Conservation (phyloP, 2,113 vertebrate species). For the Gobius niger region DNA sequence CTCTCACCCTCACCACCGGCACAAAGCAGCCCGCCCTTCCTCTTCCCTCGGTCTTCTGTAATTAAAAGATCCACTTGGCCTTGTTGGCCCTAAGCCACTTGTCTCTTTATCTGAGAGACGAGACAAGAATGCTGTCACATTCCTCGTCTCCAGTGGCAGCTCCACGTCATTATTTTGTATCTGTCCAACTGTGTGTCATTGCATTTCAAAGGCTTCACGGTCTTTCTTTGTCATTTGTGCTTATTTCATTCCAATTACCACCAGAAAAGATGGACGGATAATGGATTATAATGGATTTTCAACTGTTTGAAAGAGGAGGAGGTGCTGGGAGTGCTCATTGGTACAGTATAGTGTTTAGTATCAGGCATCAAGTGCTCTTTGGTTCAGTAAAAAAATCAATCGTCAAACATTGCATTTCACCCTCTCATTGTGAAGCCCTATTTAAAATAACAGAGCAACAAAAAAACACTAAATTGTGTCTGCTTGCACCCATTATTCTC, state of each 20-base stretch:
- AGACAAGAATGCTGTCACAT: constrained; percentile 62
- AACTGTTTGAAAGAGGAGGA: background rate
- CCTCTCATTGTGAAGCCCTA: too few species aligned
- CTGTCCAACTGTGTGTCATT: constrained; percentile 22
- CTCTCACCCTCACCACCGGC: background rate
- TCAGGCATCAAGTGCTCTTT: too few species aligned
- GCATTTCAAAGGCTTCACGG: constrained; percentile 28
- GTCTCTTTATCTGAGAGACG: constrained; percentile 48
- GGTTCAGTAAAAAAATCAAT: too few species aligned
- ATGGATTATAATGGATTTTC: background rate
- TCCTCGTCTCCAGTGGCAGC: constrained; percentile 49
- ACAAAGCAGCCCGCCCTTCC: constrained; percentile 9
- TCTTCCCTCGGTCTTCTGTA: constrained; percentile 51
- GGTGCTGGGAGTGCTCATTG: too few species aligned
- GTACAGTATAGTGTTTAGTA: too few species aligned
- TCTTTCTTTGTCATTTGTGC: constrained; percentile 37
- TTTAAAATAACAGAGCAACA: too few species aligned
- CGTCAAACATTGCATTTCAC: too few species aligned
- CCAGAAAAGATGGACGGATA: background rate
- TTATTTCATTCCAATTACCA: background rate
- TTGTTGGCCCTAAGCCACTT: constrained; percentile 47
- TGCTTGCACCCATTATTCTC: constrained; percentile 24
- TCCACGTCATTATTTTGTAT: constrained; percentile 36
- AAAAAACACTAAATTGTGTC: background rate
- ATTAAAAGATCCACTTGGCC: constrained; percentile 64